phyloP scores from a whole-genome alignment of 1,140 invertebrate species.

The Ceratitis capitata region DNA sequence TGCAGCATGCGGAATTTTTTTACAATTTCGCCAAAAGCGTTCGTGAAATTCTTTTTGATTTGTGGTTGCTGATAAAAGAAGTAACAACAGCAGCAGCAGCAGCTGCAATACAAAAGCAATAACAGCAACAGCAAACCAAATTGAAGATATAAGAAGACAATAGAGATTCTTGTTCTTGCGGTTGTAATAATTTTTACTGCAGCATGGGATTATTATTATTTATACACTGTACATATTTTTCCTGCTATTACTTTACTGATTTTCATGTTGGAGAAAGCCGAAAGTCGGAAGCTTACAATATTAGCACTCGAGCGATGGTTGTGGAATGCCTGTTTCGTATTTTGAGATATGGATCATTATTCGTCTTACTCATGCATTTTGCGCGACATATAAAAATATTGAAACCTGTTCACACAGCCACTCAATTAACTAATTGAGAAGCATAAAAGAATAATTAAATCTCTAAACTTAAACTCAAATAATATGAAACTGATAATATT shows the following conservation, averaged over 20 bases:
- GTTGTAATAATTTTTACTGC: background rate
- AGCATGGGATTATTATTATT: slow-evolving; percentile 27
- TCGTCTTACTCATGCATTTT: too few relatives aligned
- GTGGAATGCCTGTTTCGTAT: too few relatives aligned
- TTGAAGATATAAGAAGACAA: background rate
- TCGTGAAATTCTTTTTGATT: slow-evolving; percentile 36
- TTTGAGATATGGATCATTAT: too few relatives aligned
- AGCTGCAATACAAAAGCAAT: background rate
- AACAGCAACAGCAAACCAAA: background rate
- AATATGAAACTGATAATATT: too few relatives aligned
- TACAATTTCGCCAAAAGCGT: slow-evolving; percentile 31
- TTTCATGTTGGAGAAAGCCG: too few relatives aligned
- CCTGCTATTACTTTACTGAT: background rate
- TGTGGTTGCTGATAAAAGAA: slow-evolving; percentile 33
- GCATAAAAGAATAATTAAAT: too few relatives aligned
- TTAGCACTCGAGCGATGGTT: too few relatives aligned
- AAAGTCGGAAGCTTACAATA: too few relatives aligned
- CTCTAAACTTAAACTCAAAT: too few relatives aligned
- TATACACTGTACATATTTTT: background rate
- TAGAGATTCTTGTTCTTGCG: slow-evolving; percentile 23
- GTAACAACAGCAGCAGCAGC: slow-evolving; percentile 24
- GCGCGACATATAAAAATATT: too few relatives aligned
- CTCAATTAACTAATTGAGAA: too few relatives aligned
- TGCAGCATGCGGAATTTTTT: background rate
- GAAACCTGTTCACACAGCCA: too few relatives aligned